Base-by-base conservation (phyloP, 2,113 vertebrate genomes). In the Nanorana parkeri region DNA sequence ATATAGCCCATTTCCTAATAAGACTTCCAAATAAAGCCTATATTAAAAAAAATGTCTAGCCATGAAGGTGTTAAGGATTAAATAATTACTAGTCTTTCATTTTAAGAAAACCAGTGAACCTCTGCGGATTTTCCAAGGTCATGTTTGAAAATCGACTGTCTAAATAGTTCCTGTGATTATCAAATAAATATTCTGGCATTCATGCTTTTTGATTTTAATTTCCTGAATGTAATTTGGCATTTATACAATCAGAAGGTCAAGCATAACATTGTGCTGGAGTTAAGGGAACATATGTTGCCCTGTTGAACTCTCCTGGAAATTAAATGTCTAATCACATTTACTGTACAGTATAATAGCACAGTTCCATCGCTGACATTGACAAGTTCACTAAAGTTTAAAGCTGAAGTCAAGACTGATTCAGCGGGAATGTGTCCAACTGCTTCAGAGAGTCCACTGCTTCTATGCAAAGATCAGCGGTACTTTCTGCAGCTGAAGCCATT, bases 151-250 rank as follows among this genome's bases (percentile, higher is more conserved):
- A 72, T 56, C 24, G 1, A 5, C 69, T 63, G 60, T 24, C 24
- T 29, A 72, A 72, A 54, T 72, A 56, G 47, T 56, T 72, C 69
- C 26, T 56, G 24, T 29, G 54, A 72, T 54, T 72, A 28, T 72
- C 13, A 56, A 29, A 52, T 56, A 26, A 28, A 55, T 72, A 26
- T 52, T 71, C 52, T 72, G 69, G 69, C 69, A 15, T 55, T 72
- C 52, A 29, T n/a, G 52, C 52, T 56, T 51, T 56, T 29, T 55
- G 24, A n/a, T 56, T 56, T 56, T 56, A 56, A 72, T 72, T 72
- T 72, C 24, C 69, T 72, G 24, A 56, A 32, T 56, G 52, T 17
- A 32, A 28, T 52, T 26, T 71, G 68, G 24, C 69, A 15, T 72
- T 54, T 20, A 24, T 72, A n/a, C 52, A 72, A 72, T 19, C 24